Conservation (phyloP, 30 jellyfish, hydroid and myxozoan species). For the Aurelia coerulea region DNA sequence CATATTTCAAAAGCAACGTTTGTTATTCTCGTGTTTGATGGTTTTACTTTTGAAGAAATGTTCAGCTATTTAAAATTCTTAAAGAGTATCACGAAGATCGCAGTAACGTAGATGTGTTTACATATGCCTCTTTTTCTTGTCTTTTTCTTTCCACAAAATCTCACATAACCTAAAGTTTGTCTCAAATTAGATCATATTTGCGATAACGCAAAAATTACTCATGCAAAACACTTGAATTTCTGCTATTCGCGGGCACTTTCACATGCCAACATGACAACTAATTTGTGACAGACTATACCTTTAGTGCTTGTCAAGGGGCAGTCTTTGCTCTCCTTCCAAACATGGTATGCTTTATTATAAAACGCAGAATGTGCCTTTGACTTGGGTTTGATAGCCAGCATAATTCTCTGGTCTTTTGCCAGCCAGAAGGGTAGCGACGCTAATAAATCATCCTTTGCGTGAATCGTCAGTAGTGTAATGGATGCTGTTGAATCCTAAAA, state of each 20-base stretch:
- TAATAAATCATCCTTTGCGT: conserved; percentile 18
- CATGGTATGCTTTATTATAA: conserved; percentile 39
- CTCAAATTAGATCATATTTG: not conserved
- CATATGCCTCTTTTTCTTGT: too few species aligned
- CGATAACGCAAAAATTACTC: not conserved
- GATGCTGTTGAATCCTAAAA: conserved; percentile 45
- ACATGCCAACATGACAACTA: not conserved
- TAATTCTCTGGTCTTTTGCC: conserved; percentile 20
- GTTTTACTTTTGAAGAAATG: too few species aligned
- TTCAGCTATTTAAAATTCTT: too few species aligned
- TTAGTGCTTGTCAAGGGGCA: conserved; percentile 21
- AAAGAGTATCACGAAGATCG: too few species aligned
- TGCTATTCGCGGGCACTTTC: not conserved
- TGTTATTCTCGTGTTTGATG: too few species aligned
- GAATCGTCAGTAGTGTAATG: conserved; percentile 13
- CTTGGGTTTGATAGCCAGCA: conserved; percentile 39
- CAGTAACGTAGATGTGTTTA: too few species aligned
- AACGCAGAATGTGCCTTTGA: conserved; percentile 60
- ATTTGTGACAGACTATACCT: conserved; percentile 1
- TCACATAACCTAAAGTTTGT: not conserved
- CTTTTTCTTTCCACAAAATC: too few species aligned
- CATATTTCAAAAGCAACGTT: too few species aligned
- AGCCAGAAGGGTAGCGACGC: conserved; percentile 44
- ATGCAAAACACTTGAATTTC: too few species aligned
- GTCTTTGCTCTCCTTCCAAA: conserved; percentile 40